Evolutionary conservation across 2,797 vertebrate genomes (phyloP).

Genomic region (Spheniscus humboldti): DNA sequence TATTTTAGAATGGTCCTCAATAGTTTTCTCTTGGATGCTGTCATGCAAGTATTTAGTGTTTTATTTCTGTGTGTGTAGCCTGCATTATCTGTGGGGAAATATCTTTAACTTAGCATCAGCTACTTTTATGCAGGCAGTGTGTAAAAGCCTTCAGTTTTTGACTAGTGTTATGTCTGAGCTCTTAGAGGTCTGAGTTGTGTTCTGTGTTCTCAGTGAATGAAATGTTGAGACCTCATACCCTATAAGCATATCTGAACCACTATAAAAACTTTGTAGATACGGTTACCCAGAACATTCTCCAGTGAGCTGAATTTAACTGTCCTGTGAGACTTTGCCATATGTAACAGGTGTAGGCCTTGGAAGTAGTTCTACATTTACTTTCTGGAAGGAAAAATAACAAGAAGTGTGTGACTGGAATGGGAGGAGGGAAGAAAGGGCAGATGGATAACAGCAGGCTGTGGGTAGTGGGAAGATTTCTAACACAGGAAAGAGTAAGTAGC

Average conservation of each 20-base stretch:
- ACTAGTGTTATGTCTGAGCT: not conserved
- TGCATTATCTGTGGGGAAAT: not conserved
- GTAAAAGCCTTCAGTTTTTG: not conserved
- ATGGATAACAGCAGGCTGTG: not conserved
- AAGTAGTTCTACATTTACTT: not conserved
- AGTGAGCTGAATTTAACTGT: not conserved
- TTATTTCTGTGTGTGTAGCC: not conserved
- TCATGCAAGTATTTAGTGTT: not conserved
- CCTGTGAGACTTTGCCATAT: not conserved
- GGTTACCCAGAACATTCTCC: not conserved
- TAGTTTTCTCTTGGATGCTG: not conserved
- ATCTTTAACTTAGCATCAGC: not conserved
- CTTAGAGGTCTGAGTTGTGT: not conserved
- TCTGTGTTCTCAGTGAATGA: not conserved
- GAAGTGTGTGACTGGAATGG: not conserved
- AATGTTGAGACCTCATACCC: not conserved
- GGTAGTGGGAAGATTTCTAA: not conserved
- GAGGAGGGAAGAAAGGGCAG: not conserved
- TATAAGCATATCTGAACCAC: not conserved
- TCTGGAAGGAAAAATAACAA: not conserved
- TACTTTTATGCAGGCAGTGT: not conserved
- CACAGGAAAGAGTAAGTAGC: not conserved
- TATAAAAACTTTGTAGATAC: not conserved
- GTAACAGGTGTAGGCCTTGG: not conserved
- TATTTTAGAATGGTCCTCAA: not conserved